A percentile compares a stretch with the other conserved stretches of the same genome.
Evolutionary conservation across 2,113 vertebrate species (phyloP).

Genomic region (Myodes glareolus): DNA sequence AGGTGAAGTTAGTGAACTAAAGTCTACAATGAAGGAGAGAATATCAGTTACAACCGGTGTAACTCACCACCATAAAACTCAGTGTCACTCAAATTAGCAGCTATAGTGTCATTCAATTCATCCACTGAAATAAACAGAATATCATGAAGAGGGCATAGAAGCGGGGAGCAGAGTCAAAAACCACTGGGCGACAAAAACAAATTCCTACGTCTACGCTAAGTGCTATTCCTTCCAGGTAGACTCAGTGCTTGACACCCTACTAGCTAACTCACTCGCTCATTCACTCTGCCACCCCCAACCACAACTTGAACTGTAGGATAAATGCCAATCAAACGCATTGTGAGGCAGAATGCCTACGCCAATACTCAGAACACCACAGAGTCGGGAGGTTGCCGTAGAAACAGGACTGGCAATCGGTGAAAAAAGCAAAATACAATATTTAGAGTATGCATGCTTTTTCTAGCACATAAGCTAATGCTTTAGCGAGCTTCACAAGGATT

Average conservation of each 20-base stretch:
- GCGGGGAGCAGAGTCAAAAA: slow-evolving; percentile 84
- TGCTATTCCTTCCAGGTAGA: slow-evolving; percentile 50
- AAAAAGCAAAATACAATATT: background rate
- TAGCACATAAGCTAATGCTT: background rate
- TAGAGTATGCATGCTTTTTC: background rate
- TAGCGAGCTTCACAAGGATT: background rate
- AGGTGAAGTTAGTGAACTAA: slow-evolving; percentile 91
- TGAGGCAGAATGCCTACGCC: background rate
- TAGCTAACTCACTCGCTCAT: slow-evolving; percentile 60
- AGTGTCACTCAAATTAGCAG: slow-evolving; percentile 99
- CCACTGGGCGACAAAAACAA: slow-evolving; percentile 80
- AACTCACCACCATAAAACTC: slow-evolving; percentile 99
- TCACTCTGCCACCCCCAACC: slow-evolving; percentile 73
- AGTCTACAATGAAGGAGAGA: slow-evolving; percentile 85
- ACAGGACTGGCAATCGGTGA: background rate
- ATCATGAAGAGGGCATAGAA: slow-evolving; percentile 89
- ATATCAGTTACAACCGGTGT: slow-evolving; percentile 90
- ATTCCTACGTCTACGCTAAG: slow-evolving; percentile 46
- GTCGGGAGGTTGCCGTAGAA: slow-evolving; percentile 2
- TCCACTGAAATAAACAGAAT: slow-evolving; percentile 99
- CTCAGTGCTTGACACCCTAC: background rate
- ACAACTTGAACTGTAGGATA: background rate
- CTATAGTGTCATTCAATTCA: slow-evolving; percentile 99
- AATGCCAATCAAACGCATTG: background rate
- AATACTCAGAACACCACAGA: background rate